These are phyloP conservation scores for Menidia menidia DNA, from an alignment of 2,797 vertebrate species.

Conservation along the genomic window DNA sequence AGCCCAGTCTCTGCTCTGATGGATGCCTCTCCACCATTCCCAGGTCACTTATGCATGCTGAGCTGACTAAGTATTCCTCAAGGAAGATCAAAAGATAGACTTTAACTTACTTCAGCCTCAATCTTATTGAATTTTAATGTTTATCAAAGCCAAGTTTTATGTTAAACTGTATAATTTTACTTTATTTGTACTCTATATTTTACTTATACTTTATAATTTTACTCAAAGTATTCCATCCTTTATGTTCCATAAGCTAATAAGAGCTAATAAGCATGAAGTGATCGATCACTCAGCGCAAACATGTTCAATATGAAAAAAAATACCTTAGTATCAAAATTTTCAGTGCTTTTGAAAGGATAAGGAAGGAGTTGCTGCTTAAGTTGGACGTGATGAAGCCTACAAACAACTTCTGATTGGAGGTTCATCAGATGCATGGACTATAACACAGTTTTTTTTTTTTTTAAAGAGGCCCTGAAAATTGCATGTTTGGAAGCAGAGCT, in stretches of 20 bases:
- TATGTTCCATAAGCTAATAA: background rate
- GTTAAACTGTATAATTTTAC: background rate
- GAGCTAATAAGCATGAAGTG: background rate
- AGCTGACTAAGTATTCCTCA: slow-evolving; percentile 7
- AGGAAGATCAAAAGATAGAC: slow-evolving; percentile 12
- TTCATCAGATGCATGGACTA: background rate
- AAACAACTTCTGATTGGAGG: background rate
- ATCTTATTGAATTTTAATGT: background rate
- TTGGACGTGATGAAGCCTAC: background rate
- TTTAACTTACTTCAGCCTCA: background rate
- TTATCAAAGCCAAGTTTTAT: background rate
- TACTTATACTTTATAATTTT: background rate
- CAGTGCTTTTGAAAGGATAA: too few species aligned
- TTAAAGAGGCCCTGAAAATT: background rate
- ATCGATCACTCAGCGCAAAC: too few species aligned
- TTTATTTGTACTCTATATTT: too few species aligned
- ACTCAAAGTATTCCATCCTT: background rate
- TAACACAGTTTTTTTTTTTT: background rate
- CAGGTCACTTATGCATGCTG: slow-evolving; percentile 54
- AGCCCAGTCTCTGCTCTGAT: slow-evolving; percentile 74
- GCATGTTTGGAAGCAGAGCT: slow-evolving; percentile 36
- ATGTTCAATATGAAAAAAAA: background rate
- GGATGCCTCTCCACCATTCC: slow-evolving; percentile 51
- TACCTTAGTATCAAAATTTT: too few species aligned
- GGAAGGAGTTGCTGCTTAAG: too few species aligned